Conservation (phyloP, 2,797 vertebrate species). For the Brachyrhaphis roseni region DNA sequence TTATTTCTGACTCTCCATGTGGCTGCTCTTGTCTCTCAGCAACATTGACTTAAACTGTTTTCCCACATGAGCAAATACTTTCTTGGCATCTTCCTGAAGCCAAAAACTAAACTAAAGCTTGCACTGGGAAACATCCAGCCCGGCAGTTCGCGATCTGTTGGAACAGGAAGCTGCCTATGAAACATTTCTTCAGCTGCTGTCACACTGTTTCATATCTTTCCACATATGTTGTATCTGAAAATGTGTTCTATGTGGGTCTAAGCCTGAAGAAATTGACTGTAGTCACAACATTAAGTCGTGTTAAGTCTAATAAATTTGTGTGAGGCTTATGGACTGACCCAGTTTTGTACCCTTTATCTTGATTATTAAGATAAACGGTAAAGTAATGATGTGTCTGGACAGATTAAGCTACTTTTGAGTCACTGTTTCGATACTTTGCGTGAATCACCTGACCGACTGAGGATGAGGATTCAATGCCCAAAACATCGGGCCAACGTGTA, state of each 20-base stretch:
- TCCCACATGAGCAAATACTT: background rate
- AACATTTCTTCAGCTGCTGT: background rate
- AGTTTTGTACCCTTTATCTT: background rate
- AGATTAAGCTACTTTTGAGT: background rate
- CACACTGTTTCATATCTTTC: background rate
- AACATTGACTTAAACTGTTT: slow-evolving; percentile 4
- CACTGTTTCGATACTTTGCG: background rate
- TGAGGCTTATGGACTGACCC: background rate
- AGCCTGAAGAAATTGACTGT: background rate
- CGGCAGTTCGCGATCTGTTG: background rate
- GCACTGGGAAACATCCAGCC: background rate
- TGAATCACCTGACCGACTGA: background rate
- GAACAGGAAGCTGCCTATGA: background rate
- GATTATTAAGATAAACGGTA: background rate
- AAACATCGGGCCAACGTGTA: too few relatives aligned
- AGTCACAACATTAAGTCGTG: background rate
- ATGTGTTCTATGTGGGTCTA: background rate
- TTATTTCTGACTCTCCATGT: slow-evolving; percentile 58
- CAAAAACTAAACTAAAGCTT: background rate
- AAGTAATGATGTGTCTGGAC: background rate
- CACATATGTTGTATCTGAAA: background rate
- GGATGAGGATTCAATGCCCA: too few relatives aligned
- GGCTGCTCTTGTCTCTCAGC: slow-evolving; percentile 45
- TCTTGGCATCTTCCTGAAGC: background rate
- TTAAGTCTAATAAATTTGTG: background rate